Percentiles rank a stretch among this genome's conserved stretches.
phyloP scores from a whole-genome alignment of 2,113 vertebrate species.

The Psammodynastes pulverulentus region DNA sequence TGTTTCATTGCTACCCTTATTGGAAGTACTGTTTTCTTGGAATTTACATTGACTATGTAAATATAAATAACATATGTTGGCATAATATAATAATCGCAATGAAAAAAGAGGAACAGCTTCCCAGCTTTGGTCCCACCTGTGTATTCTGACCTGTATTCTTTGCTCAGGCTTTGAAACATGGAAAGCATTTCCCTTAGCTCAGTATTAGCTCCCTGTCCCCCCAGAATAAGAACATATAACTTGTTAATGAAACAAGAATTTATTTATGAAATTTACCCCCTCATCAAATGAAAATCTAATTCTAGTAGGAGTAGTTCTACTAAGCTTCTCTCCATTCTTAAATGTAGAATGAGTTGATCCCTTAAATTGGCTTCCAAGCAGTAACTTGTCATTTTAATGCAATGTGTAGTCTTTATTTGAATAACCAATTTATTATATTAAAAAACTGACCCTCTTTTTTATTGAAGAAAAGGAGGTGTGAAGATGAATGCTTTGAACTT shows the following conservation, averaged over 20 bases:
- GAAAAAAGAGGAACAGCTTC: not conserved
- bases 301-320: not conserved
- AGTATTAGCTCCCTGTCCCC: not conserved
- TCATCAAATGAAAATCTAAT: not conserved
- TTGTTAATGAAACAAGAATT: constrained; percentile 5
- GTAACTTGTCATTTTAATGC: not conserved
- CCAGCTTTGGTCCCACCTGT: not conserved
- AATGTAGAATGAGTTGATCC: constrained; percentile 34
- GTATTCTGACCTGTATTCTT: not conserved
- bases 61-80: not conserved
- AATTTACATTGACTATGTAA: not conserved
- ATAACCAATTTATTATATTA: not conserved
- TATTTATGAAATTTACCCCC: not conserved
- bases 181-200: not conserved
- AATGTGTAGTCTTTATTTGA: not conserved
- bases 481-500: constrained; percentile 32
- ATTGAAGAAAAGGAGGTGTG: constrained; percentile 23
- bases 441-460: constrained; percentile 17
- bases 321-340: constrained; percentile 4
- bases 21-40: not conserved
- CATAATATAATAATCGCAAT: not conserved
- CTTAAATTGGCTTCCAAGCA: not conserved
- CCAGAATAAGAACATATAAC: not conserved
- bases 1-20: not conserved
- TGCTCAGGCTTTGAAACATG: constrained; percentile 10